phyloP scores from a whole-genome alignment of 1,140 invertebrate genomes.

The Phenacoccus solenopsis region DNA sequence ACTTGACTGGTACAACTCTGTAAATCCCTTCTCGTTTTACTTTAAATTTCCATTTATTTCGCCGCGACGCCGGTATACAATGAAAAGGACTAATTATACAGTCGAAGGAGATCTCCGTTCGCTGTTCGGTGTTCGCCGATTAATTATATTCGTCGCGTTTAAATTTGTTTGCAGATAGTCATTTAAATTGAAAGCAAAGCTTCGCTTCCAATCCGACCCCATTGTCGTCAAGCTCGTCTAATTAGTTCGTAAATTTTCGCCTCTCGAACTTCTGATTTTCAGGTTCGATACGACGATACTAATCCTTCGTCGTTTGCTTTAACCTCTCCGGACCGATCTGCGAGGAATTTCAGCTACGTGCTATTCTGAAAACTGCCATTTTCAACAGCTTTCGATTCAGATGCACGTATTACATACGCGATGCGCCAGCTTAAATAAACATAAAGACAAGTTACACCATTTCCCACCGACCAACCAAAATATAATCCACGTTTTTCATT shows the following conservation, averaged over 20 bases:
- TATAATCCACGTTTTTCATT: too few relatives aligned
- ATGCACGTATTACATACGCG: too few relatives aligned
- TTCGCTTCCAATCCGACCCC: background rate
- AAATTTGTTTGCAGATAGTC: constrained; percentile 12
- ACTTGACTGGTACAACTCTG: constrained; percentile 11
- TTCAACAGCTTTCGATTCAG: too few relatives aligned
- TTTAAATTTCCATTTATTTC: constrained; percentile 17
- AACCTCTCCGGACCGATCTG: too few relatives aligned
- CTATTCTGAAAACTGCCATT: too few relatives aligned
- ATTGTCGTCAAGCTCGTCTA: background rate
- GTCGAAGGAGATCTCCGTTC: background rate
- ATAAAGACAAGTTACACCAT: too few relatives aligned
- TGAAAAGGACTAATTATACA: constrained; percentile 9
- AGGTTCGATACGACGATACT: too few relatives aligned
- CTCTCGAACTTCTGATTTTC: background rate
- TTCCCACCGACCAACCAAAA: too few relatives aligned
- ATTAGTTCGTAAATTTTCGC: background rate
- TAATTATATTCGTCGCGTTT: background rate
- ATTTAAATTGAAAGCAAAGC: background rate
- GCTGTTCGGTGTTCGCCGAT: background rate
- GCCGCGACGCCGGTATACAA: background rate
- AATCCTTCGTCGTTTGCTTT: too few relatives aligned
- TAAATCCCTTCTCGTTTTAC: constrained; percentile 6
- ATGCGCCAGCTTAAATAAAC: too few relatives aligned
- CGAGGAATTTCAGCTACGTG: too few relatives aligned